phyloP scores from a whole-genome alignment of 2,888 invertebrate genomes.

The Notocelia uddmanniana region DNA sequence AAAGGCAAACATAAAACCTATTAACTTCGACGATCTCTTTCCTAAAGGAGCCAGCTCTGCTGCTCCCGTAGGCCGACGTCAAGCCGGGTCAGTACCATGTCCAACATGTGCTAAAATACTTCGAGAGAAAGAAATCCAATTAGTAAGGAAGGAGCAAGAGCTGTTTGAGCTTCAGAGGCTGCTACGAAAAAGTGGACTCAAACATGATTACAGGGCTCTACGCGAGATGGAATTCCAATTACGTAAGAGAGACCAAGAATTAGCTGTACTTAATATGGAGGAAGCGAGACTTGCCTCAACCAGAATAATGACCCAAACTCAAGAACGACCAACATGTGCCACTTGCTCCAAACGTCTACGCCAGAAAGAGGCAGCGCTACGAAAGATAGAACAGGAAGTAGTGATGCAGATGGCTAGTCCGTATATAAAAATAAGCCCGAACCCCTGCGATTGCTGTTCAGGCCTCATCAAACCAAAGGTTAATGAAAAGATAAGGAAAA shows the following conservation, averaged over 20 bases:
- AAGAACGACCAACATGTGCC: not conserved
- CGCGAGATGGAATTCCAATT: conserved; percentile 17
- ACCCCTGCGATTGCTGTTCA: conserved; percentile 28
- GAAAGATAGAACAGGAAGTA: conserved; percentile 15
- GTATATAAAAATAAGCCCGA: conserved; percentile 9
- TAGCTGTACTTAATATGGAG: conserved; percentile 20
- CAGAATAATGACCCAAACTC: not conserved
- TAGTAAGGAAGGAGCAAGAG: conserved; percentile 16
- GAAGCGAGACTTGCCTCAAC: not conserved
- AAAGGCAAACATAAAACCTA: conserved; percentile 8
- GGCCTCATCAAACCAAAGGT: not conserved
- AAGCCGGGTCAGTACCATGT: not conserved
- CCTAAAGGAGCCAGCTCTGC: not conserved
- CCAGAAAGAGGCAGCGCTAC: not conserved
- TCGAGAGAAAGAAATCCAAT: conserved; percentile 19
- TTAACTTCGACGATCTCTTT: conserved; percentile 13
- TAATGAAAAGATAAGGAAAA: conserved; percentile 11
- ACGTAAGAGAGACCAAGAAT: conserved; percentile 10
- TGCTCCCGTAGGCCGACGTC: not conserved
- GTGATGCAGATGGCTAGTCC: conserved; percentile 28
- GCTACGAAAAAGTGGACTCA: conserved; percentile 5
- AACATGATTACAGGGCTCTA: conserved; percentile 14
- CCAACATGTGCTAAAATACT: conserved; percentile 19
- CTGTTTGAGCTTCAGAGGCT: not conserved
- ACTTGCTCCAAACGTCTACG: not conserved